Conservation (phyloP, 2,888 invertebrate species). For the Anagyrus pseudococci region DNA sequence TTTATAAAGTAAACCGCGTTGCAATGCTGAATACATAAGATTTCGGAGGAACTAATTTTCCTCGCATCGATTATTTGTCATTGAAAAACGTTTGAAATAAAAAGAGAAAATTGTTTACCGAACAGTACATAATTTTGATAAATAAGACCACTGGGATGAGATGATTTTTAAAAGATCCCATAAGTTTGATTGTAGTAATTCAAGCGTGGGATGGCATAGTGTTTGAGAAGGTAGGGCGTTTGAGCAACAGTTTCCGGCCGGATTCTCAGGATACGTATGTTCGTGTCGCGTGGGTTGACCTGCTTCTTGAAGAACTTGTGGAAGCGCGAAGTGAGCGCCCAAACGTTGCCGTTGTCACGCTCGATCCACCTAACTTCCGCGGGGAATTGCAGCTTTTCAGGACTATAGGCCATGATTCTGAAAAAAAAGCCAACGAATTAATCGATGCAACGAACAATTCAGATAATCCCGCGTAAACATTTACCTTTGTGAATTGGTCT, state of each 20-base stretch:
- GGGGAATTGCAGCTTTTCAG: constrained; percentile 77
- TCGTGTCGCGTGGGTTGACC: constrained; percentile 73
- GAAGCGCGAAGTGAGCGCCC: constrained; percentile 78
- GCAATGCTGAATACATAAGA: too few relatives aligned
- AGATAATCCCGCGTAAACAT: too few relatives aligned
- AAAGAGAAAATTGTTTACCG: too few relatives aligned
- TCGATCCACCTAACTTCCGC: constrained; percentile 76
- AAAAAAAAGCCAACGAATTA: neutral
- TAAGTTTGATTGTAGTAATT: constrained; percentile 23
- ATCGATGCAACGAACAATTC: neutral
- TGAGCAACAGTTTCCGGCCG: constrained; percentile 35
- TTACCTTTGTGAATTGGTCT: constrained; percentile 74
- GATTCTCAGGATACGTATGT: constrained; percentile 76
- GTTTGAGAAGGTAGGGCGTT: constrained; percentile 15
- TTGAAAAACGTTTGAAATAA: too few relatives aligned
- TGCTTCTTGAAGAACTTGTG: constrained; percentile 80
- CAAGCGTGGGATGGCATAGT: constrained; percentile 13
- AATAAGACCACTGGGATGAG: too few relatives aligned
- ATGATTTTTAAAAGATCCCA: neutral
- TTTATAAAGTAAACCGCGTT: too few relatives aligned
- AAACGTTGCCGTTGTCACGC: constrained; percentile 75
- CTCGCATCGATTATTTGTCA: too few relatives aligned
- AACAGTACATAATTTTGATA: too few relatives aligned
- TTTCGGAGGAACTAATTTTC: too few relatives aligned
- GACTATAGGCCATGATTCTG: constrained; percentile 76